A percentile compares a stretch with the other conserved stretches of the same genome.
These are phyloP conservation scores for Sitodiplosis mosellana DNA, from an alignment of 1,140 invertebrate genomes.

Conservation along the genomic window DNA sequence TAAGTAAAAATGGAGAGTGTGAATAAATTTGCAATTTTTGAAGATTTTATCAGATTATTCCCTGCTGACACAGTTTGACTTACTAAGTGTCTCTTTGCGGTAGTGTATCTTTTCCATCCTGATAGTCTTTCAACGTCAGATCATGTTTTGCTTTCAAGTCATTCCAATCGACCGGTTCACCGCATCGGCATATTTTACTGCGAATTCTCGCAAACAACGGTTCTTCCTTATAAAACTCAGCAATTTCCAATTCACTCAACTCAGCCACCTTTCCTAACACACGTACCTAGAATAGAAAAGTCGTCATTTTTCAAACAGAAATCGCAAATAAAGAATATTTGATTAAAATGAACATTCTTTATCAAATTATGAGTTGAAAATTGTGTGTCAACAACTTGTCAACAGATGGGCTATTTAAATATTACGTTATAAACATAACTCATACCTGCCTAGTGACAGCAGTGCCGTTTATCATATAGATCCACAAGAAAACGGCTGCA, in stretches of 20 bases:
- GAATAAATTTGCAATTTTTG: too few species aligned
- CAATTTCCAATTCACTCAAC: slow-evolving; percentile 8
- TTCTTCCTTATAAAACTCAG: slow-evolving; percentile 14
- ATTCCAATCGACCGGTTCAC: slow-evolving; percentile 12
- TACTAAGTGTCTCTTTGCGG: slow-evolving; percentile 13
- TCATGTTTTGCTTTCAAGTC: slow-evolving; percentile 13
- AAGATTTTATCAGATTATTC: too few species aligned
- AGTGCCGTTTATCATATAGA: background rate
- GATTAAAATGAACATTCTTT: too few species aligned
- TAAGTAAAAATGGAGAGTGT: too few species aligned
- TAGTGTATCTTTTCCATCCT: slow-evolving; percentile 6
- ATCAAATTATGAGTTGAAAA: too few species aligned
- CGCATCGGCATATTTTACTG: slow-evolving; percentile 14
- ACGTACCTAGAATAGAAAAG: slow-evolving; percentile 4
- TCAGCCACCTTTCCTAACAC: slow-evolving; percentile 14
- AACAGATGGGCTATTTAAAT: too few species aligned
- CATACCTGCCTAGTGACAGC: slow-evolving; percentile 11
- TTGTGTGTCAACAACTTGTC: too few species aligned
- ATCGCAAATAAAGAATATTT: background rate
- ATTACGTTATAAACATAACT: background rate
- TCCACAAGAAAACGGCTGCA: slow-evolving; percentile 9
- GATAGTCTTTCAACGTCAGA: slow-evolving; percentile 7
- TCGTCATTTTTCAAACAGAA: background rate
- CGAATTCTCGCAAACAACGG: slow-evolving; percentile 12
- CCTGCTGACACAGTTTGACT: slow-evolving; percentile 3